Conservation (phyloP, 2,888 invertebrate species). For the Plagodis pulveraria region DNA sequence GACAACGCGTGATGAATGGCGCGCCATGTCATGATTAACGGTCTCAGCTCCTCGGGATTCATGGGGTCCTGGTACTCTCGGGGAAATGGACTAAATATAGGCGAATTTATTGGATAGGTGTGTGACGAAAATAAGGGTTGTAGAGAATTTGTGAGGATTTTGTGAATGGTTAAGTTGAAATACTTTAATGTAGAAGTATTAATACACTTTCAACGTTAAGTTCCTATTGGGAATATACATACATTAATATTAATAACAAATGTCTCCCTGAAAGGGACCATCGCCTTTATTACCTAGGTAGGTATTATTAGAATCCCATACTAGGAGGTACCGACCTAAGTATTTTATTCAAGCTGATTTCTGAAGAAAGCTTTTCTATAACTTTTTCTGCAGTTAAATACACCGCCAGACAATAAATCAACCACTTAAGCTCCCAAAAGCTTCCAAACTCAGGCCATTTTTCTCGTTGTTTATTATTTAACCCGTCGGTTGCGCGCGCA, state of each 20-base stretch:
- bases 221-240: too few relatives aligned
- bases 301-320: too few relatives aligned
- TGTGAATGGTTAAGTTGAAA: not conserved
- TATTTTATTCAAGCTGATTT: too few relatives aligned
- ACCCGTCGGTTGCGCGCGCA: slow-evolving; percentile 55
- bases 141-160: slow-evolving; percentile 6
- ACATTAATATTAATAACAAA: too few relatives aligned
- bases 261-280: too few relatives aligned
- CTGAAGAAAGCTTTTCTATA: too few relatives aligned
- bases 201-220: not conserved
- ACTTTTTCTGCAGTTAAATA: too few relatives aligned
- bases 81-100: slow-evolving; percentile 40
- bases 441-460: slow-evolving; percentile 37
- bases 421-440: slow-evolving; percentile 37
- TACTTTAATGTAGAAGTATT: not conserved
- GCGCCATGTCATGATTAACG: slow-evolving; percentile 75
- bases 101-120: slow-evolving; percentile 44
- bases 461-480: slow-evolving; percentile 50
- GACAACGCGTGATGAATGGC: slow-evolving; percentile 75
- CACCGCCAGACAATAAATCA: slow-evolving; percentile 20
- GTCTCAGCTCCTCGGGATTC: slow-evolving; percentile 63
- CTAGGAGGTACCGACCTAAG: too few relatives aligned
- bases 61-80: slow-evolving; percentile 65
- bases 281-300: too few relatives aligned
- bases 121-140: slow-evolving; percentile 8